These are phyloP conservation scores for Amphiprion percula DNA, from an alignment of 2,113 vertebrate species.

Conservation along the genomic window DNA sequence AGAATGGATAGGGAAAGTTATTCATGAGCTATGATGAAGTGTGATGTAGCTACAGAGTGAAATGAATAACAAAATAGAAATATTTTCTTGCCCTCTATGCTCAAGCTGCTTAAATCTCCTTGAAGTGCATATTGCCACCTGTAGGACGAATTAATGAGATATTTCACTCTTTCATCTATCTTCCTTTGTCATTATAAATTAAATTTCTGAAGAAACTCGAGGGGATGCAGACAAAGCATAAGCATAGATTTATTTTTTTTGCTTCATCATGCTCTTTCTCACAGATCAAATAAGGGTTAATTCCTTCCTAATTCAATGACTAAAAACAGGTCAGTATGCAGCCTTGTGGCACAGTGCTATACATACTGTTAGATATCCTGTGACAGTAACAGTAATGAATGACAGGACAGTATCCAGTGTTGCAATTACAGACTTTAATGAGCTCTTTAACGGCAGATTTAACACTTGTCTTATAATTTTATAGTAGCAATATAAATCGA, in stretches of 20 bases:
- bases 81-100: constrained; percentile 13
- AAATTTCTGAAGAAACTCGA: not conserved
- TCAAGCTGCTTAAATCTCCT: constrained; percentile 19
- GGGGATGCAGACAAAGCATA: not conserved
- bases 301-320: not conserved
- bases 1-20: constrained; percentile 34
- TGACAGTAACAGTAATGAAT: constrained; percentile 51
- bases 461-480: constrained; percentile 76
- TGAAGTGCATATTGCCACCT: constrained; percentile 4
- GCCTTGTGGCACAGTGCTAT: constrained; percentile 4
- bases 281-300: not conserved
- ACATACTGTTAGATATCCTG: constrained; percentile 16
- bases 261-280: not conserved
- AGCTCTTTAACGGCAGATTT: constrained; percentile 73
- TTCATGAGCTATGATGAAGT: constrained; percentile 39
- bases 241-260: not conserved
- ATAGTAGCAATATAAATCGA: constrained; percentile 72
- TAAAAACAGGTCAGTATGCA: not conserved
- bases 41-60: constrained; percentile 19
- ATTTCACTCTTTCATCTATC: constrained; percentile 29
- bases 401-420: constrained; percentile 52
- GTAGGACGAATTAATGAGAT: constrained; percentile 35
- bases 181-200: constrained; percentile 26
- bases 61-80: constrained; percentile 36
- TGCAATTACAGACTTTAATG: constrained; percentile 76